Evolutionary conservation across 1,140 invertebrate genomes (phyloP).

Genomic region (Globodera rostochiensis): DNA sequence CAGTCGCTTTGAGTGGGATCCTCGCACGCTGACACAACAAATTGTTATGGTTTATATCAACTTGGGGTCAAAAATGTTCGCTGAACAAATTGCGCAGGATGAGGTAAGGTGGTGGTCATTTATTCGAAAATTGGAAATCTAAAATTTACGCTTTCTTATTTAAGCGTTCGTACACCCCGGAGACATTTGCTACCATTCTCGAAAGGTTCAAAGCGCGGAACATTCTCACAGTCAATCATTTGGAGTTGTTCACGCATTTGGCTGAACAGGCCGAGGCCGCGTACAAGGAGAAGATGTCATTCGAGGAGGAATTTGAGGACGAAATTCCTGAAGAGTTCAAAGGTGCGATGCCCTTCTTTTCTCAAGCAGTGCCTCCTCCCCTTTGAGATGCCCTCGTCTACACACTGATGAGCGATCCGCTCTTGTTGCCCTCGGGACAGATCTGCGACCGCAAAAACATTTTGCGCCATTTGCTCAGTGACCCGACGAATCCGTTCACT

Average conservation of each 20-base stretch:
- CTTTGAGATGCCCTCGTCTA: slow-evolving; percentile 81
- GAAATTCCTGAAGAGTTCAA: slow-evolving; percentile 95
- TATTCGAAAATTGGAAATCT: slow-evolving; percentile 22
- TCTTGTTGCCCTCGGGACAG: slow-evolving; percentile 86
- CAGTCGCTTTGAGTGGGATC: slow-evolving; percentile 91
- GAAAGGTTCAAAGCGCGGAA: slow-evolving; percentile 52
- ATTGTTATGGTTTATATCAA: slow-evolving; percentile 95
- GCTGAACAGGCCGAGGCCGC: slow-evolving; percentile 80
- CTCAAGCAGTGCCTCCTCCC: slow-evolving; percentile 19
- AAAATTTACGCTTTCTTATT: slow-evolving; percentile 49
- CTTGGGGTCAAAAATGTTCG: slow-evolving; percentile 85
- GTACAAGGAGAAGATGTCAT: slow-evolving; percentile 79
- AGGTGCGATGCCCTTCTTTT: slow-evolving; percentile 66
- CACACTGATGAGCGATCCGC: slow-evolving; percentile 93
- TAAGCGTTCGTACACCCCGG: slow-evolving; percentile 86
- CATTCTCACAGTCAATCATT: slow-evolving; percentile 59
- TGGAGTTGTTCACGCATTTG: slow-evolving; percentile 80
- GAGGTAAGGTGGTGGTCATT: slow-evolving; percentile 68
- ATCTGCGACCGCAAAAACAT: slow-evolving; percentile 94
- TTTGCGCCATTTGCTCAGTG: slow-evolving; percentile 86
- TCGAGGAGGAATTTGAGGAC: slow-evolving; percentile 75
- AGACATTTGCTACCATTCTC: slow-evolving; percentile 87
- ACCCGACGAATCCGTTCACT: slow-evolving; percentile 94
- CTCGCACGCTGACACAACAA: slow-evolving; percentile 82
- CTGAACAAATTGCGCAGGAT: slow-evolving; percentile 82